Base-by-base conservation (phyloP, 2,113 vertebrate genomes). In the Corythornis cristatus region DNA sequence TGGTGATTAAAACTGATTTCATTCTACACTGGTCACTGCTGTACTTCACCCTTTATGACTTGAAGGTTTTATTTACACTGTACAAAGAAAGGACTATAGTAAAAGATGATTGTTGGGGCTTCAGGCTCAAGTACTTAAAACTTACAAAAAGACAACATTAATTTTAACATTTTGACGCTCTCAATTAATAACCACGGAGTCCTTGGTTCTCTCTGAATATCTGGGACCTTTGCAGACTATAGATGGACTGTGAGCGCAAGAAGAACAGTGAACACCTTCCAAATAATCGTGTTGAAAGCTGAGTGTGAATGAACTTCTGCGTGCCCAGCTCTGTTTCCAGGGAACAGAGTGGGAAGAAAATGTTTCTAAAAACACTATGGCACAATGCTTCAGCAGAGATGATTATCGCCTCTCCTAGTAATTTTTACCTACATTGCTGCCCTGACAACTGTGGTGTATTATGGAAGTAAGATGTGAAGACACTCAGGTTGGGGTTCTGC, bases 401-500 rank as follows among this genome's bases (percentile, higher is more conserved):
- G 43, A 58, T 72, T 86, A 37, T 70, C 16, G 2, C 31, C 5
- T 19, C 54, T 81, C 57, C 29, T 22, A 16, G 28, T 15, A 40
- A 1, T 57, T 85, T 93, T 57, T 70, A 76, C 67, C 72, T 73
- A 1, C 6, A 16, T 26, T 68, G 60, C 88, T 90, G 90, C 92
- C 82, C 79, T 90, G 88, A 83, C 75, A 73, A 14, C 86, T 54
- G 43, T 0, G 0, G 22, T 35, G 2, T 72, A 28, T 68, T 83
- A 28, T 87, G 86, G 83, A 86, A 84, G 75, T 84, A 81, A 92
- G 86, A 46, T 8, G 53, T 82, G 81, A 81, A 67, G 51, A 78
- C 37, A 12, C 61, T 37, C 56, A 28, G 45, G 46, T 71, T 43
- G 77, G 84, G 28, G 37, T 45, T 23, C 56, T 86, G 80, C 76